These are phyloP conservation scores for Hippoglossus hippoglossus DNA, from an alignment of 2,797 vertebrate species.

Conservation along the genomic window DNA sequence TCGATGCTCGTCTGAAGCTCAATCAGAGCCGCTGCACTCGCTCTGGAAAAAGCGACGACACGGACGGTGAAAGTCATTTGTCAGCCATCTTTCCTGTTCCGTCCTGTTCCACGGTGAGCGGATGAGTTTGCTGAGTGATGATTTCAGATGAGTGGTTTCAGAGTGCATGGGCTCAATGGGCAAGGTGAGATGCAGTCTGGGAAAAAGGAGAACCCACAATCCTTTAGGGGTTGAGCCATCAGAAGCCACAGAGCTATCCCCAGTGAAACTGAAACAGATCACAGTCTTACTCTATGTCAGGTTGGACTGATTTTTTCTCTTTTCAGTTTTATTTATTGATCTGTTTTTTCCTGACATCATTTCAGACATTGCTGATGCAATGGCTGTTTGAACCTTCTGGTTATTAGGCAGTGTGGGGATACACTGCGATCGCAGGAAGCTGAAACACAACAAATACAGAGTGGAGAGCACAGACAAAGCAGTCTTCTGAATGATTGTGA, in stretches of 20 bases:
- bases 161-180: slow-evolving; percentile 54
- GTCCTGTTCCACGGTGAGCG: slow-evolving; percentile 4
- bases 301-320: not conserved
- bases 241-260: slow-evolving; percentile 18
- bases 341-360: not conserved
- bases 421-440: slow-evolving; percentile 9
- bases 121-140: slow-evolving; percentile 26
- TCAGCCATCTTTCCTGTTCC: slow-evolving; percentile 15
- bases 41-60: not conserved
- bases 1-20: too few relatives aligned
- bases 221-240: slow-evolving; percentile 6
- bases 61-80: slow-evolving; percentile 37
- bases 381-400: slow-evolving; percentile 35
- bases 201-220: slow-evolving; percentile 9
- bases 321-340: slow-evolving; percentile 27
- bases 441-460: slow-evolving; percentile 17
- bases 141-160: slow-evolving; percentile 67
- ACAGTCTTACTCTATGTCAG: slow-evolving; percentile 8
- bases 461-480: slow-evolving; percentile 5
- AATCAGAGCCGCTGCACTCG: not conserved
- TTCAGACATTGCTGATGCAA: slow-evolving; percentile 30
- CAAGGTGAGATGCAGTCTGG: slow-evolving; percentile 63
- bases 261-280: slow-evolving; percentile 14
- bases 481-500: slow-evolving; percentile 10
- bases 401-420: slow-evolving; percentile 25